These are phyloP conservation scores for Trogon melanurus DNA, from an alignment of 2,113 vertebrate genomes.

Conservation along the genomic window DNA sequence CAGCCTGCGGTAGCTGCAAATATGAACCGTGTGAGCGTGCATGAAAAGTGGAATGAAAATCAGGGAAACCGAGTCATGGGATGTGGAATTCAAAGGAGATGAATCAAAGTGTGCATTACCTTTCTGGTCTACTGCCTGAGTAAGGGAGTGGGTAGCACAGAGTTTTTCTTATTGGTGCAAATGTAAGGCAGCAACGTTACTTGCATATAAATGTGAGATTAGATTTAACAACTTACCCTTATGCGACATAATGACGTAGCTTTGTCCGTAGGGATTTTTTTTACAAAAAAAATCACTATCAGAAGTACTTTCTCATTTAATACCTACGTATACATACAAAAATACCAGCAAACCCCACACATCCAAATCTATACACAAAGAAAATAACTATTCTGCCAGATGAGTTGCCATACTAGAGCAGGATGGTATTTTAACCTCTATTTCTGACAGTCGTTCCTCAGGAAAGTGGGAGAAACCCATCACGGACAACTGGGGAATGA, in stretches of 20 bases:
- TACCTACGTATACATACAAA: neutral
- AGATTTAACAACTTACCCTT: neutral
- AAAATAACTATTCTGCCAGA: neutral
- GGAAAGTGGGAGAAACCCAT: neutral
- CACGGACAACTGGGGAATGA: neutral
- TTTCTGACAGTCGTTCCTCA: neutral
- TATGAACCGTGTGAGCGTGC: rapidly evolving
- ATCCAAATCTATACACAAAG: neutral
- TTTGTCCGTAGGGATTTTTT: neutral
- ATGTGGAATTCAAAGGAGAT: neutral
- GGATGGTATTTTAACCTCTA: neutral
- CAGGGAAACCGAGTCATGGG: neutral
- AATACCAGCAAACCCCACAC: neutral
- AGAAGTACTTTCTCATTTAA: neutral
- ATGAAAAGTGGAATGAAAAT: neutral
- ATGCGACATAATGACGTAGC: neutral
- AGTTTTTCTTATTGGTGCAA: neutral
- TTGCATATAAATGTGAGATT: neutral
- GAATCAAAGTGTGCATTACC: neutral
- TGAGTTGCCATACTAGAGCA: neutral
- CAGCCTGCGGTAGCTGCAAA: neutral
- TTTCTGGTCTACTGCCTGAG: neutral
- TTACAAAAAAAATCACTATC: neutral
- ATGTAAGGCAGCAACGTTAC: neutral
- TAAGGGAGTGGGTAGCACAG: neutral